Conservation (phyloP, 2,113 vertebrate genomes). For the Lonchura striata region DNA sequence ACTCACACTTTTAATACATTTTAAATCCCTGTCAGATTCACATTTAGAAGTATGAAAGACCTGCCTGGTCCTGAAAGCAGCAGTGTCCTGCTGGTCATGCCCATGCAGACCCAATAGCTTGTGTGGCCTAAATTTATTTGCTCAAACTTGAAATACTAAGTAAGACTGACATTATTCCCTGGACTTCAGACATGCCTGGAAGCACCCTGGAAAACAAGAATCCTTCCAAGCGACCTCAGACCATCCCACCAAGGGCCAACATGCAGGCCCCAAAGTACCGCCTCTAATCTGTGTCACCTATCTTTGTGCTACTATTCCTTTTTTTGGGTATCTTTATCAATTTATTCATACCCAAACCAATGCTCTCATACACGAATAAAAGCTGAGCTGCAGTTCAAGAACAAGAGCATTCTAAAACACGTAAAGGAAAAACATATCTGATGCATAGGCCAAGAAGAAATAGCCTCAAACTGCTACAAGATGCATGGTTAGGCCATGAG, state of each 20-base stretch:
- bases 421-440: background rate
- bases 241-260: background rate
- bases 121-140: background rate
- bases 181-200: background rate
- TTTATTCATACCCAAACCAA: background rate
- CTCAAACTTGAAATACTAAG: background rate
- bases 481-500: background rate
- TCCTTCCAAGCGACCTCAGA: background rate
- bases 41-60: fast-evolving
- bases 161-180: no score
- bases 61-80: background rate
- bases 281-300: fast-evolving
- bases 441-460: background rate
- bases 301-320: background rate
- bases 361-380: background rate
- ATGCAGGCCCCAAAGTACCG: background rate
- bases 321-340: background rate
- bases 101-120: background rate
- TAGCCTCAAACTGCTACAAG: background rate
- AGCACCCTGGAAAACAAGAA: background rate
- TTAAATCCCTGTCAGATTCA: background rate
- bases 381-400: background rate
- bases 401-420: background rate
- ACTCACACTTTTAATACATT: no score
- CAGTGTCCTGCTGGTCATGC: background rate